These are phyloP conservation scores for Machaerirhynchus nigripectus DNA, from an alignment of 2,113 vertebrate species.

Conservation along the genomic window DNA sequence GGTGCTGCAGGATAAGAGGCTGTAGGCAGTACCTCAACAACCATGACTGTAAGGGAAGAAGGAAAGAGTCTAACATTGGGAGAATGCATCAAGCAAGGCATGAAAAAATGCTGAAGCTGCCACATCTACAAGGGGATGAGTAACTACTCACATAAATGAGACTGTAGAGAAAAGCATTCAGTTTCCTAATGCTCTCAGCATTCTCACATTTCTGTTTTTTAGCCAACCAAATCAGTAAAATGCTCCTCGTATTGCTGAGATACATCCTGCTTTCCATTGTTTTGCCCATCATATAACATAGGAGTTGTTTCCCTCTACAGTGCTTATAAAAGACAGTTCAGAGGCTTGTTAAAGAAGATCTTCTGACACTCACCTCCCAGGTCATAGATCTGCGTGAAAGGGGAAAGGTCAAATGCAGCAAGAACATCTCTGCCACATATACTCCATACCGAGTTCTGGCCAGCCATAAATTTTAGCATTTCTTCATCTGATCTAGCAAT, in stretches of 20 bases:
- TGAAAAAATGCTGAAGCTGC: background rate
- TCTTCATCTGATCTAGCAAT: conserved; percentile 81
- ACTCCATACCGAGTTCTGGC: conserved; percentile 88
- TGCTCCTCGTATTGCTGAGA: background rate
- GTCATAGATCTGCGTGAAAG: conserved; percentile 82
- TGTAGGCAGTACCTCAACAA: background rate
- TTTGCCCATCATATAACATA: background rate
- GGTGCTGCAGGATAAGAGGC: background rate
- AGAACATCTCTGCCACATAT: conserved; percentile 81
- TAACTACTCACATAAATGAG: background rate
- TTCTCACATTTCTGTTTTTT: background rate
- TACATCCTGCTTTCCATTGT: background rate
- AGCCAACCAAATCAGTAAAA: background rate
- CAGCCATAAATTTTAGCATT: conserved; percentile 82
- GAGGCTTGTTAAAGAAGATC: background rate
- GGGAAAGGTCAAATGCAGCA: conserved; percentile 83
- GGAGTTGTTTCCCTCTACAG: background rate
- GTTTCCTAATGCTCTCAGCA: background rate
- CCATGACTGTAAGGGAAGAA: background rate
- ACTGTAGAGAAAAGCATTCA: background rate
- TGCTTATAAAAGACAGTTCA: background rate
- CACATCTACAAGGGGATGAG: background rate
- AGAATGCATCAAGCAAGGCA: background rate
- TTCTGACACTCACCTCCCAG: conserved; percentile 79
- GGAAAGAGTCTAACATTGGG: background rate